Evolutionary conservation across 1,140 invertebrate species (phyloP).

Genomic region (Drosophila subpulchrella): DNA sequence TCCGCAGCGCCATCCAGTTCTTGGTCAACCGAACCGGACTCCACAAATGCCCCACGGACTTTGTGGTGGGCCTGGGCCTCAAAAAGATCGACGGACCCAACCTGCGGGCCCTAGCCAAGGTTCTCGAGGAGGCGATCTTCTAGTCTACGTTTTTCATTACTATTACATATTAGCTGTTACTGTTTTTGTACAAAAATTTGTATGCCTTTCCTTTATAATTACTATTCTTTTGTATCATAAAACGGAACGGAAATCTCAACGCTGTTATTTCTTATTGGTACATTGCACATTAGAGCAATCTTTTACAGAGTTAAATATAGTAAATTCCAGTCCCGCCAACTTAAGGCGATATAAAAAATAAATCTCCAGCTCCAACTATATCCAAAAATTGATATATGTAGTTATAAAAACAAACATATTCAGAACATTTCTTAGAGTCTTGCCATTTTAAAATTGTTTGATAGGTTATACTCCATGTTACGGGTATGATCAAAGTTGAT

Average conservation of each 20-base stretch:
- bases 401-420: too few relatives aligned
- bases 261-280: too few relatives aligned
- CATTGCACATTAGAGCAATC: too few relatives aligned
- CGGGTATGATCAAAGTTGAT: too few relatives aligned
- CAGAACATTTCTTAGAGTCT: too few relatives aligned
- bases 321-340: too few relatives aligned
- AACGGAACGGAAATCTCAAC: not conserved
- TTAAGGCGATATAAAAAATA: too few relatives aligned
- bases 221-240: not conserved
- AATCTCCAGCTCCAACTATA: too few relatives aligned
- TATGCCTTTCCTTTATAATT: not conserved
- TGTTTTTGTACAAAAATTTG: not conserved
- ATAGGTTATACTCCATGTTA: too few relatives aligned
- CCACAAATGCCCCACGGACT: conserved; percentile 60
- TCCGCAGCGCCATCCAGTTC: conserved; percentile 74
- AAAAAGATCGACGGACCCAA: conserved; percentile 58
- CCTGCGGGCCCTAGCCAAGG: conserved; percentile 57
- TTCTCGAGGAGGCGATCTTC: conserved; percentile 51
- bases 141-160: conserved; percentile 7
- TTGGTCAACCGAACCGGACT: conserved; percentile 68
- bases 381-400: too few relatives aligned
- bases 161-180: conserved; percentile 18
- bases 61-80: conserved; percentile 66
- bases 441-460: too few relatives aligned
- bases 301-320: too few relatives aligned